Evolutionary conservation across 1,140 invertebrate genomes (phyloP).

Genomic region (Drosophila nannoptera): DNA sequence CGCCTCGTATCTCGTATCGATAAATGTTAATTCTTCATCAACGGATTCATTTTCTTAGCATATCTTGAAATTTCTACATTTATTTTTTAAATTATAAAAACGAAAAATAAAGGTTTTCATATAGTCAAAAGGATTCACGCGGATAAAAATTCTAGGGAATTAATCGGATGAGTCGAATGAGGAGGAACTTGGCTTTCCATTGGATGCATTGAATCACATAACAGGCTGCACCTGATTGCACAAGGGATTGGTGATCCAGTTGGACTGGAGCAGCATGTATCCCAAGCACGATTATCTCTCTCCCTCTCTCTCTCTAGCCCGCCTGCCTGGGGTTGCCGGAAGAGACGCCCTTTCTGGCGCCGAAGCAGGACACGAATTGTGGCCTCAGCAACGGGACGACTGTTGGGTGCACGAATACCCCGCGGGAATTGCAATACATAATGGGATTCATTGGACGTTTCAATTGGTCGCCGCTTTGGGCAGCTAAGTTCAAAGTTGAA

Average conservation of each 20-base stretch:
- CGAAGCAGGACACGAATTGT: slow-evolving; percentile 6
- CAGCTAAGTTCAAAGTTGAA: slow-evolving; percentile 31
- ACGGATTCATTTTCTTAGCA: too few relatives aligned
- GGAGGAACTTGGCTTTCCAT: not conserved
- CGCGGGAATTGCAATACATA: slow-evolving; percentile 29
- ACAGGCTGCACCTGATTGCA: slow-evolving; percentile 35
- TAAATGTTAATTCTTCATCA: too few relatives aligned
- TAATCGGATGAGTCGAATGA: not conserved
- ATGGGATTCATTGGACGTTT: slow-evolving; percentile 27
- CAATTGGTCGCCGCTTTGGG: slow-evolving; percentile 2
- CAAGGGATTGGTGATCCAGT: slow-evolving; percentile 13
- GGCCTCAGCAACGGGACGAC: slow-evolving; percentile 34
- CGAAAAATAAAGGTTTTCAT: too few relatives aligned
- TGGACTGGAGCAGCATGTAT: slow-evolving; percentile 6
- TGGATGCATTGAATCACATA: slow-evolving; percentile 45
- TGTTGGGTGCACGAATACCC: slow-evolving; percentile 34
- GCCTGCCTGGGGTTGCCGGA: slow-evolving; percentile 29
- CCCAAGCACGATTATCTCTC: slow-evolving; percentile 22
- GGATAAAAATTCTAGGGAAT: too few relatives aligned
- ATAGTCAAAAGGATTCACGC: too few relatives aligned
- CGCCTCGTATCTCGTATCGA: too few relatives aligned
- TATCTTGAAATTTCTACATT: too few relatives aligned
- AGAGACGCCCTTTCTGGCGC: slow-evolving; percentile 24
- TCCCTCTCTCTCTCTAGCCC: slow-evolving; percentile 35
- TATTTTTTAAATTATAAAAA: too few relatives aligned